A percentile compares a stretch with the other conserved stretches of the same genome.
phyloP scores from a whole-genome alignment of 2,113 vertebrate genomes.

The Leptodactylus fuscus region DNA sequence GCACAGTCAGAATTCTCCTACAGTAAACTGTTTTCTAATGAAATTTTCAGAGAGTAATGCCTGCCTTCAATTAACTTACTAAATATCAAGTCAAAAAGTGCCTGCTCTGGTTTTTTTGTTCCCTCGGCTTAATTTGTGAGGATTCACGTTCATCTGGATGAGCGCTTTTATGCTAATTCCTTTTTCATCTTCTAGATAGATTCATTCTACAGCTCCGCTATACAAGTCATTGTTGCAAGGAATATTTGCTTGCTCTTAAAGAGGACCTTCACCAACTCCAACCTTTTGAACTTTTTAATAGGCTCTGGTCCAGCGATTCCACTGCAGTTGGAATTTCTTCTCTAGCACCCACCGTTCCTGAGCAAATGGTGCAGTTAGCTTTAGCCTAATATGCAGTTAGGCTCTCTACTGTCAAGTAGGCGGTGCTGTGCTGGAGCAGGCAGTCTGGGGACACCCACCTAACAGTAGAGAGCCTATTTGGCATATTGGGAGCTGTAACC shows the following conservation, averaged over 20 bases:
- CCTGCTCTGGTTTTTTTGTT: constrained; percentile 8
- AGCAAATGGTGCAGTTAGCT: too few relatives aligned
- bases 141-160: constrained; percentile 6
- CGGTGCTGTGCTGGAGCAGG: too few relatives aligned
- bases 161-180: constrained; percentile 20
- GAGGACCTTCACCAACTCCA: too few relatives aligned
- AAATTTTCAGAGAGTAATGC: constrained; percentile 15
- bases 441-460: too few relatives aligned
- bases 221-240: background rate
- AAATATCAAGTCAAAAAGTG: constrained; percentile 51
- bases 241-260: background rate
- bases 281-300: too few relatives aligned
- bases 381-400: too few relatives aligned
- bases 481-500: too few relatives aligned
- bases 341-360: too few relatives aligned
- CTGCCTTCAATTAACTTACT: constrained; percentile 42
- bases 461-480: too few relatives aligned
- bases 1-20: constrained; percentile 36
- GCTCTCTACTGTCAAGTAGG: too few relatives aligned
- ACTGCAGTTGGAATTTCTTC: too few relatives aligned
- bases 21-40: constrained; percentile 50
- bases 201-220: background rate
- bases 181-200: constrained; percentile 7
- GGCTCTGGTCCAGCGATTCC: too few relatives aligned
- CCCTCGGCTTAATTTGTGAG: background rate